A percentile compares a stretch with the other conserved stretches of the same genome.
These are phyloP conservation scores for Xanthorhoe spadicearia DNA, from an alignment of 2,888 invertebrate species.

Conservation along the genomic window DNA sequence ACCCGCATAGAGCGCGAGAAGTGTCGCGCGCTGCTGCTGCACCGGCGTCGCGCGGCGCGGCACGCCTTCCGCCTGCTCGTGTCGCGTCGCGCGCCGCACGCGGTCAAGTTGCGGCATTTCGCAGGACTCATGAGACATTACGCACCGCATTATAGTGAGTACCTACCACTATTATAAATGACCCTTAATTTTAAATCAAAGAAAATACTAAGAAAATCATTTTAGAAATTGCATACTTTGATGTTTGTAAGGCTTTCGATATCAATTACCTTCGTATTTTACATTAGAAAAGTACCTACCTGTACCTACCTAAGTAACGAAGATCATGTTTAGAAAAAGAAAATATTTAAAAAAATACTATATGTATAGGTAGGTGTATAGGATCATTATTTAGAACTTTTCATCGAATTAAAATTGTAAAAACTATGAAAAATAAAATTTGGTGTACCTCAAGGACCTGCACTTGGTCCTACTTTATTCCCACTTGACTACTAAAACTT, in stretches of 20 bases:
- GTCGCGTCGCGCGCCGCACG: constrained; percentile 89
- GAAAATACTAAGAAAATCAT: too few species aligned
- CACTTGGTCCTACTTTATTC: constrained; percentile 8
- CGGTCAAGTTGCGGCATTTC: constrained; percentile 90
- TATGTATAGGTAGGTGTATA: too few species aligned
- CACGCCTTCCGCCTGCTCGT: constrained; percentile 92
- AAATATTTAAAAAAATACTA: too few species aligned
- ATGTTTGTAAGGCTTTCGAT: constrained; percentile 13
- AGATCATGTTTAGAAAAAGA: too few species aligned
- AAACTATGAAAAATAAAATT: neutral
- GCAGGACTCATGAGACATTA: constrained; percentile 92
- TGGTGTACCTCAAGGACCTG: constrained; percentile 18
- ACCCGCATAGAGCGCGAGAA: constrained; percentile 94
- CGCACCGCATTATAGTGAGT: constrained; percentile 86
- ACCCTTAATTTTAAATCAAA: too few species aligned
- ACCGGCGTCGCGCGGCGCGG: constrained; percentile 92
- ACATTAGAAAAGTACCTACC: too few species aligned
- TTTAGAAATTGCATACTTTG: neutral
- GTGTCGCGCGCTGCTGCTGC: constrained; percentile 91
- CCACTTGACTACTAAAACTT: neutral
- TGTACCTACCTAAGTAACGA: too few species aligned
- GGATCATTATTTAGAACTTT: neutral
- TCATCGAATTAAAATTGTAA: neutral
- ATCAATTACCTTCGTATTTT: neutral
- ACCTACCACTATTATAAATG: constrained; percentile 12